Conservation (phyloP, 1,140 invertebrate species). For the Caerostris extrusa region DNA sequence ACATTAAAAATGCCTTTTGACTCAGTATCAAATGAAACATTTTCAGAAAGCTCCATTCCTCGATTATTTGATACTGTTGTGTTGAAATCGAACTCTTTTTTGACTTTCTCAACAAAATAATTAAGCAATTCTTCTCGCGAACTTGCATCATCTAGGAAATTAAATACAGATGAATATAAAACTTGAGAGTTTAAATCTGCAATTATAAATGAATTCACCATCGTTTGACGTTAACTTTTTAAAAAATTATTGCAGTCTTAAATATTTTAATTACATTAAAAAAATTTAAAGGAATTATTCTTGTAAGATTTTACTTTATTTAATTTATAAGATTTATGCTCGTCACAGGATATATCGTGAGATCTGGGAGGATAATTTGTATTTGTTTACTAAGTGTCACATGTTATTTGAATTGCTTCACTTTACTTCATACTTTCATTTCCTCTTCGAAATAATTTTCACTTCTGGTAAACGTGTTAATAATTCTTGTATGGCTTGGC, state of each 20-base stretch:
- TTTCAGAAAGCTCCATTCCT: slow-evolving; percentile 33
- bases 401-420: too few relatives aligned
- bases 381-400: too few relatives aligned
- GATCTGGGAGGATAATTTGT: too few relatives aligned
- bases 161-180: slow-evolving; percentile 63
- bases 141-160: slow-evolving; percentile 14
- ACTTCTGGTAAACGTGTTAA: too few relatives aligned
- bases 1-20: slow-evolving; percentile 67
- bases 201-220: slow-evolving; percentile 73
- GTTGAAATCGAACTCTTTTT: slow-evolving; percentile 72
- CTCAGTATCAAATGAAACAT: slow-evolving; percentile 25
- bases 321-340: too few relatives aligned
- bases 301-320: too few relatives aligned
- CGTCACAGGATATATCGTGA: too few relatives aligned
- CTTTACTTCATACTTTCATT: too few relatives aligned
- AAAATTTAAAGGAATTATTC: too few relatives aligned
- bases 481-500: too few relatives aligned
- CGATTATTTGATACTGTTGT: slow-evolving; percentile 41
- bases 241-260: background rate
- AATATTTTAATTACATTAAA: too few relatives aligned
- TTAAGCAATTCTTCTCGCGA: slow-evolving; percentile 7
- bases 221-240: background rate
- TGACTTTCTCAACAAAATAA: slow-evolving; percentile 33
- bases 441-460: too few relatives aligned
- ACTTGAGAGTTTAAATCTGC: slow-evolving; percentile 57